Evolutionary conservation across 1,140 invertebrate species (phyloP), one percentile per base, ranked within the genome.

Genomic region (Caenorhabditis brenneri): DNA sequence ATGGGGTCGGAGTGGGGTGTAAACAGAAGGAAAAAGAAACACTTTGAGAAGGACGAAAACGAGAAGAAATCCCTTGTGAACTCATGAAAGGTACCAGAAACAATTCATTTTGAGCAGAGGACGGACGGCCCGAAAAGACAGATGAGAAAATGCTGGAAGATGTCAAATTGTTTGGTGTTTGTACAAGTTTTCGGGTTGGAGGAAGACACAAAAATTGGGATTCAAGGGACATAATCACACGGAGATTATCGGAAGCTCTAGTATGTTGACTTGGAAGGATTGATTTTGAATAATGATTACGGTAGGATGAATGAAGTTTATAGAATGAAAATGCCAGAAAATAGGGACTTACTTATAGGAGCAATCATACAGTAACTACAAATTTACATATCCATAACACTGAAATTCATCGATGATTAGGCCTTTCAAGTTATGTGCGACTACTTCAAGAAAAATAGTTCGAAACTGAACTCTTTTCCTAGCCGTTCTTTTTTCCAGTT

Each of bases 41-140:
- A 46, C 19, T 31, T 19, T 7, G 33, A n/a, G 22, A 27, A 6
- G 10, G n/a, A 42, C 10, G n/a, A 42, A 24, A 12, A 74, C 1
- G 0, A 15, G 22, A 51, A 51, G 65, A 74, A 74, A 74, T 74
- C 65, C 65, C 65, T 65, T 22, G 58, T 65, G 58, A 65, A 65
- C 33, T 33, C 33, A 24, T 2, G 36, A 74, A 42, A 74, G 65
- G 65, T 74, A 74, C 65, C 36, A 74, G 36, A 39, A 74, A 74
- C 65, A 74, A 74, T 74, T 74, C 65, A 74, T 74, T 74, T 74
- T 42, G 31, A n/a, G 65, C 65, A 19, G 22, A 55, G 27, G 53
- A 27, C 24, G 22, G 24, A 27, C 12, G 10, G n/a, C n/a, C n/a
- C n/a, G n/a, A 27, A 24, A 55, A 2, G 53, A 55, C n/a, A 24